Evolutionary conservation across 2,888 invertebrate species (phyloP), one percentile per base, ranked within the genome.

Genomic region (Drosophila algonquin): DNA sequence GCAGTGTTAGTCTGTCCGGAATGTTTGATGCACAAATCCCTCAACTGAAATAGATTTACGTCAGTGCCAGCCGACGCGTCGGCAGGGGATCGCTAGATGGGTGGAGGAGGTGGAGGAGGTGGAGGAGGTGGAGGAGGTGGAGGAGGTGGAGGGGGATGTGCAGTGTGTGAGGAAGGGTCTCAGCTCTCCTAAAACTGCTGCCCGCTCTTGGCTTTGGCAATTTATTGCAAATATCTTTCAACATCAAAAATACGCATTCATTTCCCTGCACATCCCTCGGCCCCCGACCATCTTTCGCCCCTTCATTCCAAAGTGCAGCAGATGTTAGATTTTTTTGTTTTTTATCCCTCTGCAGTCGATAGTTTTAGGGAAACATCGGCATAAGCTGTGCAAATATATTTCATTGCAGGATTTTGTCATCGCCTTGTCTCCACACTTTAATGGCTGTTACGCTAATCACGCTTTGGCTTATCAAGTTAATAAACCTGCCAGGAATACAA

Each of bases 21-120:
- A 89, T 88, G 80, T 88, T 85, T 83, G 84, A 88, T 85, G 81
- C 81, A 73, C 79, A 85, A 88, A 88, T 85, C 84, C 84, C 87
- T 87, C 87, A 81, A 84, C 84, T 88, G 81, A 85, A 88, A 85
- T 88, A 85, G 89, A 88, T 85, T 85, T 88, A 88, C 89, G 87
- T 88, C 84, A 85, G 81, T 86, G 76, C 56, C 89, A 86, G 89
- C 75, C 79, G 72, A 53, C 67, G 73, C 35, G 12, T 12, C 10
- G 32, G 35, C 35, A 35, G 40, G 14, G 40, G 40, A 2, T 40
- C 7, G 40, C 40, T 3, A 2, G 40, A 40, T 5, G n/a, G 2
- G 1, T 3, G n/a, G 40, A 12, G 35, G 35, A 5, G 32, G 2
- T 21, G 32, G 10, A 14, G 5, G 14, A 6, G 35, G 14, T 3